phyloP scores from a whole-genome alignment of 2,888 invertebrate species.

The Crematogaster levior region DNA sequence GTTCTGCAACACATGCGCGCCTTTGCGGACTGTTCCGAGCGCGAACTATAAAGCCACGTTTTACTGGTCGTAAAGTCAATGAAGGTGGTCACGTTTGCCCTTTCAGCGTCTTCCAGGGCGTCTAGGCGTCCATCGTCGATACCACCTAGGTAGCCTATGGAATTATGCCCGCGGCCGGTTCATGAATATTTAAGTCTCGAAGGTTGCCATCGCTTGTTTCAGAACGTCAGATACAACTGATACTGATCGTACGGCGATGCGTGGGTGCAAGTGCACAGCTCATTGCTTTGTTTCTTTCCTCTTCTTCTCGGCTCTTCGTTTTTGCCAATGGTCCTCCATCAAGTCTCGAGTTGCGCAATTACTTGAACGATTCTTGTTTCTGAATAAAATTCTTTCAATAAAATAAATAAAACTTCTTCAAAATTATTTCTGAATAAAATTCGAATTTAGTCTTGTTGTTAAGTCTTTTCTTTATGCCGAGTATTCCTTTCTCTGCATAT shows the following conservation, averaged over 20 bases:
- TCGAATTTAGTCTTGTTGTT: not conserved
- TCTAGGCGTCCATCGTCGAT: conserved; percentile 74
- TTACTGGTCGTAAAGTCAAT: conserved; percentile 84
- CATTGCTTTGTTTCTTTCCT: not conserved
- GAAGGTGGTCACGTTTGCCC: conserved; percentile 84
- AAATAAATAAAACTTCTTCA: no score
- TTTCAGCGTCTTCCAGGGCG: conserved; percentile 76
- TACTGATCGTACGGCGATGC: not conserved
- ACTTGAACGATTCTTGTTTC: not conserved
- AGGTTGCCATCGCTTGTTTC: conserved; percentile 36
- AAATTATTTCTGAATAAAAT: conserved; percentile 31
- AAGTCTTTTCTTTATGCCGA: conserved; percentile 6
- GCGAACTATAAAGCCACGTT: conserved; percentile 83
- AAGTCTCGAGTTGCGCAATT: conserved; percentile 3
- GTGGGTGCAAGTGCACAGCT: conserved; percentile 29
- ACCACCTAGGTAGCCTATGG: conserved; percentile 70
- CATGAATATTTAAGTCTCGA: conserved; percentile 70
- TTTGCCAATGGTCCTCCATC: not conserved
- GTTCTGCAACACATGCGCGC: conserved; percentile 48
- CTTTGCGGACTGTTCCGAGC: conserved; percentile 59
- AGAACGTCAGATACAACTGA: conserved; percentile 16
- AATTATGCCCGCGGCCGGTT: conserved; percentile 61
- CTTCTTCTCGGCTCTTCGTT: not conserved
- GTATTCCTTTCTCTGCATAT: not conserved
- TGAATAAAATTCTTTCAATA: conserved; percentile 36